Percentiles rank a stretch among this genome's conserved stretches.
Evolutionary conservation across 2,888 invertebrate genomes (phyloP).

Genomic region (Meiosimyza decipiens): DNA sequence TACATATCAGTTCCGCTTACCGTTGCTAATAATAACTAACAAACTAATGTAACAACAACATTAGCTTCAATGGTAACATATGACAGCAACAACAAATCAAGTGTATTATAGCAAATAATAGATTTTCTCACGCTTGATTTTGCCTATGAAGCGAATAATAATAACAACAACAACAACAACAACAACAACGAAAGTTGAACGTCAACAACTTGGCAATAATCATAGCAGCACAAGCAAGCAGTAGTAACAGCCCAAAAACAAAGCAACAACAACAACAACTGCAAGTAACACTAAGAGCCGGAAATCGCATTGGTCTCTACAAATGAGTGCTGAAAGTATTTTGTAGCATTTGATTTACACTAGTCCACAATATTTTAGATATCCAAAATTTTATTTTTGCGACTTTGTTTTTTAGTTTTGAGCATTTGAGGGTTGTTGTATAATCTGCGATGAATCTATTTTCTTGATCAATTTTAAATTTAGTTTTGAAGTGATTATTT

Average conservation of each 20-base stretch:
- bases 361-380: too few species aligned
- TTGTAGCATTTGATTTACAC: constrained; percentile 34
- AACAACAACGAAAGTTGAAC: not conserved
- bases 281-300: constrained; percentile 8
- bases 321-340: constrained; percentile 27
- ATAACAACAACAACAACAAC: constrained; percentile 14
- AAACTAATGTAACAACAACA: constrained; percentile 10
- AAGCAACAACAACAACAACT: constrained; percentile 32
- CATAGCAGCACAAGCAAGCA: too few species aligned
- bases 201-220: too few species aligned
- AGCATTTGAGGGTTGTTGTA: too few species aligned
- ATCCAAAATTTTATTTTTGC: too few species aligned
- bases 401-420: too few species aligned
- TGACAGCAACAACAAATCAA: not conserved
- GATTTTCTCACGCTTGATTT: constrained; percentile 29
- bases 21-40: constrained; percentile 18
- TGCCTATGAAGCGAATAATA: not conserved
- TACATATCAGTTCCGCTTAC: constrained; percentile 23
- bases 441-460: too few species aligned
- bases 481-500: too few species aligned
- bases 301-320: not conserved
- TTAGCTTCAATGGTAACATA: not conserved
- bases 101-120: constrained; percentile 17
- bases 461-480: too few species aligned
- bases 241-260: not conserved